Evolutionary conservation across 2,797 vertebrate species (phyloP).

Genomic region (Aulostomus chinensis): DNA sequence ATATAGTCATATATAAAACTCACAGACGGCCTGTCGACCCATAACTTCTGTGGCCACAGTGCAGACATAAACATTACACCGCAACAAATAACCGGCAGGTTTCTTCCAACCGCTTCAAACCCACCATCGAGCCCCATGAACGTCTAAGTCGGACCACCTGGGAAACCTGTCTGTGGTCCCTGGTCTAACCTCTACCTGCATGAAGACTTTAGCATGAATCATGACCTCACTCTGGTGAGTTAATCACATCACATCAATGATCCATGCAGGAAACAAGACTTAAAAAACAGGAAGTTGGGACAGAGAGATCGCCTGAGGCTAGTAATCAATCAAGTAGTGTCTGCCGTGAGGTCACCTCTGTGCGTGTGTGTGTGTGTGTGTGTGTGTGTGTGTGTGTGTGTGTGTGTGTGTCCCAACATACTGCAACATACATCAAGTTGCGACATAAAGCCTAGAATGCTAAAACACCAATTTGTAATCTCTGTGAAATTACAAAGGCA

Average conservation of each 20-base stretch:
- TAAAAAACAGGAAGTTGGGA: slow-evolving; percentile 71
- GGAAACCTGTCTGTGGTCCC: slow-evolving; percentile 38
- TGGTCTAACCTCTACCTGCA: slow-evolving; percentile 37
- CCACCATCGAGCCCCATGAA: slow-evolving; percentile 7
- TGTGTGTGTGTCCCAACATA: slow-evolving; percentile 28
- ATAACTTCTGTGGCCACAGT: background rate
- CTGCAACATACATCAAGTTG: slow-evolving; percentile 2
- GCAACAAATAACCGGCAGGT: slow-evolving; percentile 5
- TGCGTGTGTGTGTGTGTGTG: slow-evolving; percentile 21
- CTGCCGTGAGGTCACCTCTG: slow-evolving; percentile 49
- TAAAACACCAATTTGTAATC: background rate
- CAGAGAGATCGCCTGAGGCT: slow-evolving; percentile 57
- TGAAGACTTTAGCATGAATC: slow-evolving; percentile 52
- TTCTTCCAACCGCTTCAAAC: background rate
- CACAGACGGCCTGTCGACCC: no score
- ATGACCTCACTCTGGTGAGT: slow-evolving; percentile 55
- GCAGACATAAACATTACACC: slow-evolving; percentile 23
- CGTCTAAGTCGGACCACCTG: slow-evolving; percentile 48
- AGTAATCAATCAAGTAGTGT: slow-evolving; percentile 70
- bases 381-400: slow-evolving; percentile 1
- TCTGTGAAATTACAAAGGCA: slow-evolving; percentile 10
- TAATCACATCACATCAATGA: slow-evolving; percentile 65
- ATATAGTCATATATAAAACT: no score
- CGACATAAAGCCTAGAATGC: background rate
- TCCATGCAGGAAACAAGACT: slow-evolving; percentile 59